Evolutionary conservation across 2,888 invertebrate species (phyloP).

Genomic region (Thymelicus lineola): DNA sequence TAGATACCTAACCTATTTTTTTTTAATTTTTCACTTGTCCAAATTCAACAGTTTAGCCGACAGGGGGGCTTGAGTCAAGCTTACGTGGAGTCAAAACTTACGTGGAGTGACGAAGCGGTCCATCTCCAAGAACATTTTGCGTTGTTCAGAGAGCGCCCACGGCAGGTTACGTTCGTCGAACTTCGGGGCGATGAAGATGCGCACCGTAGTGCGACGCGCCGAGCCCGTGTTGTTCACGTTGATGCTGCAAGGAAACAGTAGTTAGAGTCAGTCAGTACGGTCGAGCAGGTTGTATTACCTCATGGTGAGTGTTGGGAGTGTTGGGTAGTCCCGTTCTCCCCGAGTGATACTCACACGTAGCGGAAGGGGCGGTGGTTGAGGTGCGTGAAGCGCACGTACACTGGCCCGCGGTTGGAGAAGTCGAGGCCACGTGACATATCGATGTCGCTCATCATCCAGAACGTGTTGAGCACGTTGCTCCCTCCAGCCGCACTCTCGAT

Average conservation of each 20-base stretch:
- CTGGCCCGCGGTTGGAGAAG: conserved; percentile 88
- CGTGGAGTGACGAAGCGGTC: conserved; percentile 88
- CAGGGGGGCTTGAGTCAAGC: no score
- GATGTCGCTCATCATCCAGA: conserved; percentile 93
- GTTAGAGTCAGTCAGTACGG: no score
- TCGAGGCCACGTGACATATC: conserved; percentile 93
- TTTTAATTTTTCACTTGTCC: no score
- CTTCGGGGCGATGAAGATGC: conserved; percentile 90
- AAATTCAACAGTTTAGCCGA: no score
- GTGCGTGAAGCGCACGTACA: conserved; percentile 90
- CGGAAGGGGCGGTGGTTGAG: conserved; percentile 90
- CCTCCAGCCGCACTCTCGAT: conserved; percentile 75
- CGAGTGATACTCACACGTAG: conserved; percentile 80
- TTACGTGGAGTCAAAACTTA: conserved; percentile 73
- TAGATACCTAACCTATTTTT: no score
- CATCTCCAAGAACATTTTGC: conserved; percentile 89
- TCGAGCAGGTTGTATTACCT: no score
- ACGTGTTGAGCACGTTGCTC: conserved; percentile 87
- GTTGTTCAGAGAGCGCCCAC: conserved; percentile 87
- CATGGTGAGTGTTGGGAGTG: no score
- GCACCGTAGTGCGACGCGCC: conserved; percentile 85
- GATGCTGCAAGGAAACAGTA: conserved; percentile 58
- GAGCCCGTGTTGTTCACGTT: conserved; percentile 79
- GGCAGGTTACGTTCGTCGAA: conserved; percentile 88
- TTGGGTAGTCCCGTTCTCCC: no score